phyloP scores from a whole-genome alignment of 2,888 invertebrate genomes.

The Helicoverpa assulta region DNA sequence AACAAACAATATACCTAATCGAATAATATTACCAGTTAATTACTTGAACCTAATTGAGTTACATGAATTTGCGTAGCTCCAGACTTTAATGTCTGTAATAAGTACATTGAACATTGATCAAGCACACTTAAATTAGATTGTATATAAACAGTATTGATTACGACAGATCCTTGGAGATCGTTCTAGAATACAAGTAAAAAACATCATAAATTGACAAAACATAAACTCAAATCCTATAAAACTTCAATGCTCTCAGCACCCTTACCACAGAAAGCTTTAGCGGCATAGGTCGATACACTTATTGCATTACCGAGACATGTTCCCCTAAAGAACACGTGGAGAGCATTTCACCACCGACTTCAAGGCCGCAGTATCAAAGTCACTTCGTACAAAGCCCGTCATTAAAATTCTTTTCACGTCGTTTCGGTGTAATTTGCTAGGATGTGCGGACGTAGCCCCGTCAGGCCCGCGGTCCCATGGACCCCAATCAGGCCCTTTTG shows the following conservation, averaged over 20 bases:
- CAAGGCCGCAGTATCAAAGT: slow-evolving; percentile 51
- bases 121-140: too few species aligned
- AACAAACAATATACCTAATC: too few species aligned
- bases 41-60: too few species aligned
- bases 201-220: background rate
- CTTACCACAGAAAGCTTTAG: slow-evolving; percentile 31
- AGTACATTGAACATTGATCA: too few species aligned
- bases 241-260: slow-evolving; percentile 37
- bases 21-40: too few species aligned
- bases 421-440: slow-evolving; percentile 62
- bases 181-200: background rate
- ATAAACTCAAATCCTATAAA: slow-evolving; percentile 7
- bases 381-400: slow-evolving; percentile 62
- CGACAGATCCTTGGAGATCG: too few species aligned
- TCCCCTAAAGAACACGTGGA: slow-evolving; percentile 26
- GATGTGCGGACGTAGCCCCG: slow-evolving; percentile 43
- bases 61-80: too few species aligned
- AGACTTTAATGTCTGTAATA: too few species aligned
- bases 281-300: slow-evolving; percentile 25
- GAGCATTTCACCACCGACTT: slow-evolving; percentile 21
- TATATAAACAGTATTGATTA: too few species aligned
- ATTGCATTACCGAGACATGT: slow-evolving; percentile 37
- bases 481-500: slow-evolving; percentile 58
- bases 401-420: slow-evolving; percentile 74
- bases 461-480: slow-evolving; percentile 15